Evolutionary conservation across 2,888 invertebrate species (phyloP), one percentile per base, ranked within the genome.

Genomic region (Nasonia oneida): DNA sequence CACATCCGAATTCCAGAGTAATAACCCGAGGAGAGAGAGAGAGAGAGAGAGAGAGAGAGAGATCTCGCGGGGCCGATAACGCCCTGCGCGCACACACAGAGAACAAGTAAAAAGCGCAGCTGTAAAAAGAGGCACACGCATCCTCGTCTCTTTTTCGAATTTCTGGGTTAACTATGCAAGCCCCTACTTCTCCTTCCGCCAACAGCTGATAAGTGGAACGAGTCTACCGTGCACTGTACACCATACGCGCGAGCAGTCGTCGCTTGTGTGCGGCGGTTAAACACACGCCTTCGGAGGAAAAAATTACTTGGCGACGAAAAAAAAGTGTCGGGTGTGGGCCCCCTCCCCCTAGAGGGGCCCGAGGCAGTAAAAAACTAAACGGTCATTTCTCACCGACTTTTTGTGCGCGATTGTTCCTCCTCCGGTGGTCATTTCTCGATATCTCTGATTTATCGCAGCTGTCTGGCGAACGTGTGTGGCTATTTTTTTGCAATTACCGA

Each of bases 161-260:
- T 90, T 90, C 90, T 90, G 90, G 89, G 90, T 90, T 90, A 91
- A 90, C 90, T 89, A 90, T 89, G 87, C 89, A 76, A 75, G 87
- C 89, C 67, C 29, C 67, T 14, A n/a, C 57, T 61, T n/a, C 90
- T 37, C 37, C 37, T 90, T 91, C 90, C 89, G 89, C 90, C 90
- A 89, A 88, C 74, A 50, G 79, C 84, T 89, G 89, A 90, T 90
- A 91, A 91, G 90, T 91, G 89, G 90, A 90, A 91, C 91, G 89
- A 73, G 57, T 6, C 23, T 61, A 61, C 57, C 33, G 67, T 67
- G 12, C 29, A 29, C 64, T 77, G 76, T 74, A 18, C 50, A 14
- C 0, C 4, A 5, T 61, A 61, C n/a, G 57, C n/a, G 29, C 29
- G 29, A 29, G 57, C 18, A 57, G 18, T 57, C 18, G 57, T 8